phyloP scores from a whole-genome alignment of 2,113 vertebrate species.

The Mustelus asterias region DNA sequence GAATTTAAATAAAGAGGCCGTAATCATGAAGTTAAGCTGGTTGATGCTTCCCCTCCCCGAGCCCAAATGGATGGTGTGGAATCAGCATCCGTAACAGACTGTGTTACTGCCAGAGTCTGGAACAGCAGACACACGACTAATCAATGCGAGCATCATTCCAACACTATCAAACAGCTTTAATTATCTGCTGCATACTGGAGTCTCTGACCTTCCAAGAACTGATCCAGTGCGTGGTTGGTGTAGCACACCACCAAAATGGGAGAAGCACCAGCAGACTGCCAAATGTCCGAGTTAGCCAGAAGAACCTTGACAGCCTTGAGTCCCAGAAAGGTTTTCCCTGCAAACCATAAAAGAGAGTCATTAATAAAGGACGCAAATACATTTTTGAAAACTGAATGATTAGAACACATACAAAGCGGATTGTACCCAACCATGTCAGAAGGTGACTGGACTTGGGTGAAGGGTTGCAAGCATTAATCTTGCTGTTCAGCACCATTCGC shows the following conservation, averaged over 20 bases:
- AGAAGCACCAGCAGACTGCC: conserved; percentile 18
- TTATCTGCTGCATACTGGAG: not conserved
- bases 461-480: not conserved
- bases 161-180: not conserved
- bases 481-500: not conserved
- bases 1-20: too few species aligned
- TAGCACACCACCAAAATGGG: conserved; percentile 48
- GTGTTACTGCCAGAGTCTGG: not conserved
- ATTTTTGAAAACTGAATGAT: too few species aligned
- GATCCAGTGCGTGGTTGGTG: conserved; percentile 51
- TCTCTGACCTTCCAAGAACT: conserved; percentile 48
- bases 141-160: not conserved
- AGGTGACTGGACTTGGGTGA: not conserved
- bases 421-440: not conserved
- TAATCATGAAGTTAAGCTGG: too few species aligned
- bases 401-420: not conserved
- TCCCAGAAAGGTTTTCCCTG: conserved; percentile 48
- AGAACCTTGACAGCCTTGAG: conserved; percentile 45
- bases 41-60: too few species aligned
- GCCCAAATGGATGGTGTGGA: not conserved
- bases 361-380: not conserved
- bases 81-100: not conserved
- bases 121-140: too few species aligned
- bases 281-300: conserved; percentile 40
- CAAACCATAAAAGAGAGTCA: not conserved